Conservation (phyloP, 1,140 invertebrate genomes). For the Drosophila quadrilineata region DNA sequence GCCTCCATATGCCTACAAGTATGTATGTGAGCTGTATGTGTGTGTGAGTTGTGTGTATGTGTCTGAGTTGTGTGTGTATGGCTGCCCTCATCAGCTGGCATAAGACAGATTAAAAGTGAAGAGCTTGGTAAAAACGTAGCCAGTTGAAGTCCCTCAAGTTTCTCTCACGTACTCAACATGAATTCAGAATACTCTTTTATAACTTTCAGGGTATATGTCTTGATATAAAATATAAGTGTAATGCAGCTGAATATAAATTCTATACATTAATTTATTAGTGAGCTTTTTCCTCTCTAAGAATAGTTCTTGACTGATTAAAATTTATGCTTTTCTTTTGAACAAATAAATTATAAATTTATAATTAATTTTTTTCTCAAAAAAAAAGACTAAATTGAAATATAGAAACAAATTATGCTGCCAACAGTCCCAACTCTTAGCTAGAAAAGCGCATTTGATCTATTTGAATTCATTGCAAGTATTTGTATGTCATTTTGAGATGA, state of each 20-base stretch:
- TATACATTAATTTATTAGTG: conserved; percentile 4
- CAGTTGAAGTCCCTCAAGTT: conserved; percentile 12
- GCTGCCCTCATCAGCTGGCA: conserved; percentile 30
- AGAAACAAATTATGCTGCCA: no score
- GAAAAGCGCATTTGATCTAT: neutral
- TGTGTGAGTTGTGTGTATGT: conserved; percentile 22
- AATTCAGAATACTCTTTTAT: conserved; percentile 18
- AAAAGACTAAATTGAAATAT: no score
- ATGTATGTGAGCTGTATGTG: conserved; percentile 16
- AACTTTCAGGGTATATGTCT: neutral
- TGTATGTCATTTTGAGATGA: neutral
- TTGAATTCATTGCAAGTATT: neutral
- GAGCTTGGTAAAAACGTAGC: conserved; percentile 54
- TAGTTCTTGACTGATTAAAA: neutral
- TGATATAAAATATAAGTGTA: neutral
- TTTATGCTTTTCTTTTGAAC: neutral
- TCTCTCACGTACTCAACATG: conserved; percentile 4
- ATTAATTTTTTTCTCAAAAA: no score
- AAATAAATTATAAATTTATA: no score
- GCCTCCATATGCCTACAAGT: conserved; percentile 59
- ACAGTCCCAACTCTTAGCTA: neutral
- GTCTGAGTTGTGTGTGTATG: conserved; percentile 27
- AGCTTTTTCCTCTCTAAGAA: neutral
- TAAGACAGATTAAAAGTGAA: conserved; percentile 75
- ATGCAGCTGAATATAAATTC: neutral